Base-by-base conservation (phyloP, 2,113 vertebrate genomes). In the Gopherus flavomarginatus region DNA sequence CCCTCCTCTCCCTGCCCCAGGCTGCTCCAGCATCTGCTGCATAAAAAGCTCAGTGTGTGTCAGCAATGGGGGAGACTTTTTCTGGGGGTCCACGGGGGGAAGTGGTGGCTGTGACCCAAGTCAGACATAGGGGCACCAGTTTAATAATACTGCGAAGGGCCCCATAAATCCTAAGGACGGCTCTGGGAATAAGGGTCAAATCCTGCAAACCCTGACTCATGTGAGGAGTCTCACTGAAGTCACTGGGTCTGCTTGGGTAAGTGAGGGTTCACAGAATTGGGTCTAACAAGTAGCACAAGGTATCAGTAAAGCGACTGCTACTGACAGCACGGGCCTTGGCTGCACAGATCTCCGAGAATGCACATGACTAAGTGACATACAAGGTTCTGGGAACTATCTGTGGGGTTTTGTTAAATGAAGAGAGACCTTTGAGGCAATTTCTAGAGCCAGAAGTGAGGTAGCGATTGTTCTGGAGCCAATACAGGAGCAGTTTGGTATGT, bases 331-430 rank as follows among this genome's bases (percentile, higher is more conserved):
- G 26, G 65, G 26, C 0, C 0, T 2, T 0, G 0, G 11, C 44
- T 49, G 24, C 75, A 44, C 50, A 0, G 0, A 38, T 72, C 65
- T 72, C 65, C 4, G n/a, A 38, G n/a, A 16, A 5, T 10, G 3
- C n/a, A 13, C 24, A 44, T 4, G 81, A 42, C 19, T 26, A n/a
- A n/a, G 49, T 0, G 0, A 54, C 53, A 42, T 1, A 0, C 24
- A 86, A 52, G 5, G 5, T 4, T 44, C 47, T 35, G 6, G 49
- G 38, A 90, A 80, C 75, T 72, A 35, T 29, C 59, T 56, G 44
- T 77, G 35, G 31, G 50, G 35, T 1, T 9, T 2, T 38, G 10
- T 3, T 49, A 57, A 83, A 83, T 24, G 69, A 53, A 50, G 80
- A 27, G 26, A 49, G 44, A 4, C 47, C 57, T 5, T 50, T 38